Base-by-base conservation (phyloP, 2,888 invertebrate genomes). In the Caenorhabditis macrosperma region DNA sequence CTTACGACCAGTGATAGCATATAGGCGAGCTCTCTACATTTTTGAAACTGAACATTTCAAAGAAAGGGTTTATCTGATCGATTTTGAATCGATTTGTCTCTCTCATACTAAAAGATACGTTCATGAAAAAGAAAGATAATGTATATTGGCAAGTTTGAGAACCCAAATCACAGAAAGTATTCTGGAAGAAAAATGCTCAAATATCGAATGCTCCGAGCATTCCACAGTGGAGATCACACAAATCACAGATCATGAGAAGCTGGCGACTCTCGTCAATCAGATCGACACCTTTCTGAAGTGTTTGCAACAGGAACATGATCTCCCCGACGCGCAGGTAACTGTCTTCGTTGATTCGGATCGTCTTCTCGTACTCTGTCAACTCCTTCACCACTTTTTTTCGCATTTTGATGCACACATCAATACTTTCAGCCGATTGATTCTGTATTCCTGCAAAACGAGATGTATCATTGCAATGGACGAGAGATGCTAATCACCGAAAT, bases 351-450 rank as follows among this genome's bases (percentile, higher is more conserved):
- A 10, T 4, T 9, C 20, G 6, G 33, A 20, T 28, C 20, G 17
- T 55, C 35, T 35, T 55, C 35, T 55, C 55, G 20, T 55, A 55
- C 1, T 30, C 35, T 2, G 55, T 55, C 33, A 55, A 20, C 55
- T 55, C 55, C 3, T 33, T 20, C 9, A 48, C 17, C 22, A 61
- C 48, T 30, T 22, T 17, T 10, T 15, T 48, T 22, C 61, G 48
- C 61, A 61, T 61, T 22, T 30, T 33, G 12, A 20, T 61, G 48
- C 61, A 61, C 15, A 22, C 26, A 2, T 48, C 22, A 1, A 33
- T 7, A 22, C 48, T 33, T 28, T 61, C 61, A 10, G 20, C 33
- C 6, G 41, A 41, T 59, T 41, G 59, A 10, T 50, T 26, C 12
- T 50, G 50, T 1, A 50, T 17, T 9, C 26, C 50, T 46, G 22